Evolutionary conservation across 2,797 vertebrate species (phyloP).

Genomic region (Coregonus sp.): DNA sequence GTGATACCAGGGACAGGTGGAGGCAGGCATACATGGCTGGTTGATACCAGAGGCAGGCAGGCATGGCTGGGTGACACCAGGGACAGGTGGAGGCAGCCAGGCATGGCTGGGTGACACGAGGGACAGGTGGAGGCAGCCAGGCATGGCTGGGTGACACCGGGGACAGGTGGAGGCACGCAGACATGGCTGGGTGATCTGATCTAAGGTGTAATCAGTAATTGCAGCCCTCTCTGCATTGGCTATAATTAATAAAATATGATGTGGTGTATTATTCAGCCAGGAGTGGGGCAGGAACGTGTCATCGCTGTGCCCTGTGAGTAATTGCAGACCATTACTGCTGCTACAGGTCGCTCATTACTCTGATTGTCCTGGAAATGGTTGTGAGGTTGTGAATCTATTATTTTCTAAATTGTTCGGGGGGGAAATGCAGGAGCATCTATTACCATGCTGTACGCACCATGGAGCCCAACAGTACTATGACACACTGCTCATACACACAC

Average conservation of each 20-base stretch:
- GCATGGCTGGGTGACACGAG: too few relatives aligned
- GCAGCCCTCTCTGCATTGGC: conserved; percentile 62
- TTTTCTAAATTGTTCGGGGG: conserved; percentile 35
- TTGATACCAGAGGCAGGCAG: too few relatives aligned
- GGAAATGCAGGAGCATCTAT: conserved; percentile 4
- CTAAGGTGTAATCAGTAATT: conserved; percentile 59
- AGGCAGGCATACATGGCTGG: too few relatives aligned
- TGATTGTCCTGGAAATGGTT: conserved; percentile 50
- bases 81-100: too few relatives aligned
- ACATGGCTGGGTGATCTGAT: conserved; percentile 41
- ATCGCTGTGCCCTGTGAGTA: conserved; percentile 58
- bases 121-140: too few relatives aligned
- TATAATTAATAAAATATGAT: conserved; percentile 77
- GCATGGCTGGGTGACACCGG: background rate
- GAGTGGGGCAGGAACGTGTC: conserved; percentile 47
- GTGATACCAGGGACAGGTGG: too few relatives aligned
- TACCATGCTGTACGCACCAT: conserved; percentile 4
- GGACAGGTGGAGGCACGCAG: conserved; percentile 40
- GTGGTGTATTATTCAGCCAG: conserved; percentile 63
- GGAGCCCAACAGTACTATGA: background rate
- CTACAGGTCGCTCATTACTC: conserved; percentile 56
- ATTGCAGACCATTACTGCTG: conserved; percentile 61
- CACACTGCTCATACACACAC: background rate
- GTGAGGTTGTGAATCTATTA: conserved; percentile 41
- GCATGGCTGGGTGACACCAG: background rate